Evolutionary conservation across 2,797 vertebrate genomes (phyloP), one percentile per base, ranked within the genome.

Genomic region (Leptatherina wallacei): DNA sequence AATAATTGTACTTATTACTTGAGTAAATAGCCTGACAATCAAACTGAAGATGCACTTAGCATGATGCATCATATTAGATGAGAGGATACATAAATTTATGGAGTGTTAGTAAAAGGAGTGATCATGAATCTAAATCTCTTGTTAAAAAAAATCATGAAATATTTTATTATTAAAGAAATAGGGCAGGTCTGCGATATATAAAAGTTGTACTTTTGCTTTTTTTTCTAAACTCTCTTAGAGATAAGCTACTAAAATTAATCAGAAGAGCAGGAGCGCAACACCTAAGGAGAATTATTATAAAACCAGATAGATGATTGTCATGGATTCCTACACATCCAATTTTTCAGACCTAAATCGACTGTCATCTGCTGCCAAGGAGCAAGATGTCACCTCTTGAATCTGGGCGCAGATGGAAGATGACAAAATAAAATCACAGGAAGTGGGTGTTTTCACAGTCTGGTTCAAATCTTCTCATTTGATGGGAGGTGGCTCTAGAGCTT

Each of bases 161-260:
- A 18, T 55, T 33, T 49, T 42, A 6, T 13, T 69, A 22, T 13
- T 27, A 1, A 27, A 27, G 24, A 27, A 2, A 73, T 71, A 24
- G 57, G 54, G 60, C 55, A 72, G 35, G 35, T 57, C 38, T 40
- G 67, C 73, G 58, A 38, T 59, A 24, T 64, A 14, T 47, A 27
- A 27, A 27, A 61, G 52, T 65, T 36, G 10, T 18, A 32, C 29
- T 30, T 64, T 30, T 22, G 60, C 4, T 57, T 1, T 0, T 0
- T 58, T 2, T 52, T 69, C 61, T 71, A 47, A 32, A 51, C 40
- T 51, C 3, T 65, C 55, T 62, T 14, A 65, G 54, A 71, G 14
- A 22, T 65, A 74, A 59, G 35, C 33, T 61, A 47, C 72, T 57
- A 44, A 74, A 57, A 33, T 78, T 69, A 79, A 65, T 83, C 73